Percentiles rank a stretch among this genome's conserved stretches.
Conservation (phyloP, 2,888 invertebrate species). For the Baronia brevicornis region DNA sequence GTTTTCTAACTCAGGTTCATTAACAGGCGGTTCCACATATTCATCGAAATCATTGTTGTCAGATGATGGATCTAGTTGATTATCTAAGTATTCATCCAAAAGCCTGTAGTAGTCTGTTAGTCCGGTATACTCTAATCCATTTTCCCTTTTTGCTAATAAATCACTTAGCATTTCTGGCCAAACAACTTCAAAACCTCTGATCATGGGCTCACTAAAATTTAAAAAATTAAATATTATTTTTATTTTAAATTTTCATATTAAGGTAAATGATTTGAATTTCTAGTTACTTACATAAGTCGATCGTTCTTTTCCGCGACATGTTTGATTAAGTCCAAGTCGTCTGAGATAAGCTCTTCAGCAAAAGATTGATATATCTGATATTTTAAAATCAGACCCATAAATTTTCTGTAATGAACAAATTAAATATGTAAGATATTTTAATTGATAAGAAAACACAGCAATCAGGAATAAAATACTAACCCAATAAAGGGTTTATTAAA, state of each 20-base stretch:
- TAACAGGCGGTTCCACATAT: slow-evolving; percentile 44
- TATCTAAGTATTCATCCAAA: slow-evolving; percentile 70
- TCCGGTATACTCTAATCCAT: slow-evolving; percentile 64
- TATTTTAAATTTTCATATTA: not conserved
- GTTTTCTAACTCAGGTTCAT: slow-evolving; percentile 29
- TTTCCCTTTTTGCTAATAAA: slow-evolving; percentile 59
- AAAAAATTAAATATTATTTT: slow-evolving; percentile 5
- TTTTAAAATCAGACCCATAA: slow-evolving; percentile 71
- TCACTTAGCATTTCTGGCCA: slow-evolving; percentile 71
- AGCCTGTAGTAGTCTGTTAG: slow-evolving; percentile 73
- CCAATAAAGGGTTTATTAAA: slow-evolving; percentile 74
- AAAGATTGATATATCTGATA: slow-evolving; percentile 74
- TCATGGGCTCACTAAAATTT: slow-evolving; percentile 55
- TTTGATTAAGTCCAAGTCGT: slow-evolving; percentile 57
- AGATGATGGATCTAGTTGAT: slow-evolving; percentile 51
- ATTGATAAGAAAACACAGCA: slow-evolving; percentile 1
- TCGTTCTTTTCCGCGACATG: slow-evolving; percentile 54
- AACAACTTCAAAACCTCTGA: slow-evolving; percentile 54
- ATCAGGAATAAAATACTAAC: slow-evolving; percentile 34
- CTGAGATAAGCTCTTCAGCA: slow-evolving; percentile 60
- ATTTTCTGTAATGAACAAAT: slow-evolving; percentile 60
- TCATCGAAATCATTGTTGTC: slow-evolving; percentile 40
- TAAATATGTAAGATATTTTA: not conserved
- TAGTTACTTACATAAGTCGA: slow-evolving; percentile 52
- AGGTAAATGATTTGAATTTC: not conserved